Evolutionary conservation across 2,888 invertebrate species (phyloP).

Genomic region (Scotopteryx bipunctaria): DNA sequence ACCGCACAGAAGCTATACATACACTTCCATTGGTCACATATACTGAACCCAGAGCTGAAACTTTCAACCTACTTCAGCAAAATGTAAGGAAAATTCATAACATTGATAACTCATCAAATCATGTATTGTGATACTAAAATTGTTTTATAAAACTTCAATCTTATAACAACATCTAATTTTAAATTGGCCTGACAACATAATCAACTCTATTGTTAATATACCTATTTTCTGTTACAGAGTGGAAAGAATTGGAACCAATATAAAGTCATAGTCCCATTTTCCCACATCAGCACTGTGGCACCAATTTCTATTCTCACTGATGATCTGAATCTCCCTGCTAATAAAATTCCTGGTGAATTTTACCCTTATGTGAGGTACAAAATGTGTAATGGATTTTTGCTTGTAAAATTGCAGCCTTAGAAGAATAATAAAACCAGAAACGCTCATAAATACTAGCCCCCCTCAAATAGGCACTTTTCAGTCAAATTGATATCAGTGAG

Average conservation of each 20-base stretch:
- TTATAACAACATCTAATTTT: no score
- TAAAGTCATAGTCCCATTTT: slow-evolving; percentile 79
- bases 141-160: background rate
- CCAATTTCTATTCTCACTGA: slow-evolving; percentile 92
- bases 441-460: no score
- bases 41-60: slow-evolving; percentile 88
- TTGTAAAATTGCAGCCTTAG: no score
- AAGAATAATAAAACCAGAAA: no score
- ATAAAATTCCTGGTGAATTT: slow-evolving; percentile 88
- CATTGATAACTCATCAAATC: no score
- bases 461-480: no score
- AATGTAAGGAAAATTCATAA: slow-evolving; percentile 50
- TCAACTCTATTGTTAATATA: no score
- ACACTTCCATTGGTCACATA: slow-evolving; percentile 88
- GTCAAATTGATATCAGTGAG: no score
- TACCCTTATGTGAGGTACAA: slow-evolving; percentile 56
- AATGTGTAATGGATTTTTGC: no score
- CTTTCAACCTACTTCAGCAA: slow-evolving; percentile 87
- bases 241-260: slow-evolving; percentile 38
- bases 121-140: background rate
- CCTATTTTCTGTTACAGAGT: slow-evolving; percentile 52
- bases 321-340: slow-evolving; percentile 84
- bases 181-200: no score
- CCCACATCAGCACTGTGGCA: slow-evolving; percentile 89
- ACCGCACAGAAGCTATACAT: slow-evolving; percentile 84